Evolutionary conservation across 2,888 invertebrate species (phyloP), one percentile per base, ranked within the genome.

Genomic region (Cecidostiba fungosa): DNA sequence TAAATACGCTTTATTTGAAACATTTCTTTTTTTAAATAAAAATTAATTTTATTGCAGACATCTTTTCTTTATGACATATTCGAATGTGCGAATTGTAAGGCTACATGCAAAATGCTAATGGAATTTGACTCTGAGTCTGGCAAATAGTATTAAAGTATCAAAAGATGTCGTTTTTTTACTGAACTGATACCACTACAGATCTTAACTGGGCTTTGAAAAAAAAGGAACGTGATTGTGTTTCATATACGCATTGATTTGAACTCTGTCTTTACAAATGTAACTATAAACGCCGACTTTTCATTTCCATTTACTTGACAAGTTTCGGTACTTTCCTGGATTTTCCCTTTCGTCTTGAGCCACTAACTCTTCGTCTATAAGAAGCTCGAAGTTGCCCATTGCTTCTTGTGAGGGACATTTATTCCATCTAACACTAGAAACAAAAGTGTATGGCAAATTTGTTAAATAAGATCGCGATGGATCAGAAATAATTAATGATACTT

Each of bases 291-390:
- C 3, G 14, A 19, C 29, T 62, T 66, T 88, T 90, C 84, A 92
- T 89, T 92, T 93, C 91, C 92, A 92, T 84, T 93, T 93, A 74
- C 87, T 90, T 8, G 90, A 89, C 16, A 89, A 90, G 26, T 86
- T 85, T 26, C 91, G 90, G 78, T 88, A 91, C 84, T 93, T 93
- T 19, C 90, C 90, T 29, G 89, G 87, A 85, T 90, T 89, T 10
- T 93, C 95, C 39, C 93, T 92, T 36, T 96, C 95, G 32, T 96
- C 96, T 90, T 96, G 96, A 84, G 95, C 95, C 1, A 96, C 94
- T 86, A 97, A 92, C 88, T 98, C 98, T 94, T 98, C 98, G 90
- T 98, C 98, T 79, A 98, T 95, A 12, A 98, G 94, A 62, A 98
- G 93, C 90, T 98, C 97, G 91, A 98, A 98, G 92, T 97, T 97